These are phyloP conservation scores for Coilia nasus DNA, from an alignment of 2,797 vertebrate species.

Conservation along the genomic window DNA sequence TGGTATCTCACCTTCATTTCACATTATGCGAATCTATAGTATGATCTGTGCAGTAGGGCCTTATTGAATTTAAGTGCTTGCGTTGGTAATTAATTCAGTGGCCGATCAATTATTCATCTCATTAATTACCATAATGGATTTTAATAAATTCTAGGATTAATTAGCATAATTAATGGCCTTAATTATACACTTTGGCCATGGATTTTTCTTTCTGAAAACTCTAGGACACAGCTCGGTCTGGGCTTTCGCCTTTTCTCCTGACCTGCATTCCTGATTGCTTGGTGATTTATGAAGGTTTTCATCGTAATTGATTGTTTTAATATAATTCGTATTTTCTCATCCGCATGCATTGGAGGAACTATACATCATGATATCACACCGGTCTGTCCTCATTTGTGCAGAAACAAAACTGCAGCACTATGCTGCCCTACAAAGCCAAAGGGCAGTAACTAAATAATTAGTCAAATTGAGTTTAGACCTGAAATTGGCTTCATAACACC, in stretches of 20 bases:
- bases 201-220: slow-evolving; percentile 35
- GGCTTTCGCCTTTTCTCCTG: slow-evolving; percentile 22
- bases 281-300: background rate
- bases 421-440: too few relatives aligned
- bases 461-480: too few relatives aligned
- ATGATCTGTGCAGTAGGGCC: slow-evolving; percentile 19
- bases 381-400: background rate
- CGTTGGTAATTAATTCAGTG: slow-evolving; percentile 66
- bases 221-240: background rate
- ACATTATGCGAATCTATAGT: background rate
- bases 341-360: background rate
- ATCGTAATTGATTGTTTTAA: background rate
- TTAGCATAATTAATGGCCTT: slow-evolving; percentile 71
- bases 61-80: slow-evolving; percentile 46
- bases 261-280: background rate
- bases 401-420: background rate
- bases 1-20: background rate
- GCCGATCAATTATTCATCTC: slow-evolving; percentile 69
- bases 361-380: background rate
- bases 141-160: slow-evolving; percentile 62
- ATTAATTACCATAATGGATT: slow-evolving; percentile 55
- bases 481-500: too few relatives aligned
- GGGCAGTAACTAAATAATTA: too few relatives aligned
- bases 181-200: slow-evolving; percentile 47
- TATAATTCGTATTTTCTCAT: background rate